These are phyloP conservation scores for Ctenomys sociabilis DNA, from an alignment of 2,113 vertebrate species.

Conservation along the genomic window DNA sequence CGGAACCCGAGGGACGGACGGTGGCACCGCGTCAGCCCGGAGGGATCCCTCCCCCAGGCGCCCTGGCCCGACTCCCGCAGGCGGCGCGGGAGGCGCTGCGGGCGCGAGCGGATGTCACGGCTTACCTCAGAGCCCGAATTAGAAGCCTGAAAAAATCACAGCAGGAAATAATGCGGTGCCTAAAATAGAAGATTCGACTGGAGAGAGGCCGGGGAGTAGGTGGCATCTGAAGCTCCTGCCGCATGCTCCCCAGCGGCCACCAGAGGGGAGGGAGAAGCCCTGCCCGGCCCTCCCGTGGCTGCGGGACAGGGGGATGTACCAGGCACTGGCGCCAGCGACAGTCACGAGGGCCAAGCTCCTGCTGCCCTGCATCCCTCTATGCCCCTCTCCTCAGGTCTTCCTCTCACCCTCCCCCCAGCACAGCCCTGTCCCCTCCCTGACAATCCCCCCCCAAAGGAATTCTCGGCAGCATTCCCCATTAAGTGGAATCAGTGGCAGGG, in stretches of 20 bases:
- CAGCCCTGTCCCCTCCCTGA: not conserved
- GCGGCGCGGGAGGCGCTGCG: not conserved
- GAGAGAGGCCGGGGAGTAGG: slow-evolving; percentile 87
- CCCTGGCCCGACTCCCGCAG: not conserved
- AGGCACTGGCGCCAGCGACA: too few species aligned
- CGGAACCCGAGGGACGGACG: not conserved
- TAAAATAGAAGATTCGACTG: slow-evolving; percentile 88
- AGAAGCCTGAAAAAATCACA: slow-evolving; percentile 90
- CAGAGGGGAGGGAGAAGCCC: slow-evolving; percentile 81
- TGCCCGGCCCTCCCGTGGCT: slow-evolving; percentile 69
- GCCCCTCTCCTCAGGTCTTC: fast-evolving
- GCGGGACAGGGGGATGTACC: not conserved
- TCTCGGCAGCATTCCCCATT: not conserved
- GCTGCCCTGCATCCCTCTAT: fast-evolving
- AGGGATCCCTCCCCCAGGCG: not conserved
- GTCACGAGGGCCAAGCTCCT: not conserved
- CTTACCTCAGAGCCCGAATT: slow-evolving; percentile 91
- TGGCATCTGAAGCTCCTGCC: slow-evolving; percentile 85
- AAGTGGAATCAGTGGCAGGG: not conserved
- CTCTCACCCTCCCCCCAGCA: not conserved
- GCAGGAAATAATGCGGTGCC: slow-evolving; percentile 89
- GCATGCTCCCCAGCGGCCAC: slow-evolving; percentile 84
- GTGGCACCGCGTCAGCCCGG: too few species aligned
- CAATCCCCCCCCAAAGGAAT: not conserved
- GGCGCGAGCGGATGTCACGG: slow-evolving; percentile 86